phyloP scores from a whole-genome alignment of 2,888 invertebrate genomes.

The Cephus sareptanus region DNA sequence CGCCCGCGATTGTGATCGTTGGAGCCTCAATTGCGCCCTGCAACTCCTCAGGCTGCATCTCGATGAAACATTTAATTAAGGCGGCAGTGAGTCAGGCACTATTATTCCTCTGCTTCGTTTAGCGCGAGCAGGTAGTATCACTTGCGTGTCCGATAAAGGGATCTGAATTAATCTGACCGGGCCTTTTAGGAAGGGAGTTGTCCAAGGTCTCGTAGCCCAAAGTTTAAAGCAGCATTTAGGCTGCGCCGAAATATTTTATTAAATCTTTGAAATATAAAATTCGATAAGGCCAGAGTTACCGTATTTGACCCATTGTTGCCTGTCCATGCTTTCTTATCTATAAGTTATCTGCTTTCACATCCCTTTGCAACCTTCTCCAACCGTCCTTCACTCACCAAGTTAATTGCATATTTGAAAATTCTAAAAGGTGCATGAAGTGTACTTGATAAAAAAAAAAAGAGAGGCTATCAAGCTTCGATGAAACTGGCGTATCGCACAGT shows the following conservation, averaged over 20 bases:
- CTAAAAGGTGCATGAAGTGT: constrained; percentile 21
- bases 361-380: no score
- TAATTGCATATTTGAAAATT: no score
- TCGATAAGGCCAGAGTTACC: constrained; percentile 27
- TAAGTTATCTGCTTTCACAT: no score
- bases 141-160: constrained; percentile 2
- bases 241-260: constrained; percentile 19
- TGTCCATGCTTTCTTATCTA: no score
- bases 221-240: no score
- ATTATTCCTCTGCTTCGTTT: not conserved
- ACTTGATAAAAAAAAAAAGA: constrained; percentile 28
- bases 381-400: no score
- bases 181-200: no score
- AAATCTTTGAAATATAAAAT: constrained; percentile 37
- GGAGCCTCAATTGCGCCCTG: not conserved
- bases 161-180: not conserved
- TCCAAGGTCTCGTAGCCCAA: no score
- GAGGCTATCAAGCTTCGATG: constrained; percentile 6
- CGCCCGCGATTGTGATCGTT: not conserved
- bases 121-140: constrained; percentile 4
- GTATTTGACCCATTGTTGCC: constrained; percentile 22
- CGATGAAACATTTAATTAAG: not conserved
- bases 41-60: not conserved
- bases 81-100: not conserved
- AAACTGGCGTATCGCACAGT: constrained; percentile 30